Evolutionary conservation across 2,797 vertebrate genomes (phyloP), one percentile per base, ranked within the genome.

Genomic region (Takifugu rubripes): DNA sequence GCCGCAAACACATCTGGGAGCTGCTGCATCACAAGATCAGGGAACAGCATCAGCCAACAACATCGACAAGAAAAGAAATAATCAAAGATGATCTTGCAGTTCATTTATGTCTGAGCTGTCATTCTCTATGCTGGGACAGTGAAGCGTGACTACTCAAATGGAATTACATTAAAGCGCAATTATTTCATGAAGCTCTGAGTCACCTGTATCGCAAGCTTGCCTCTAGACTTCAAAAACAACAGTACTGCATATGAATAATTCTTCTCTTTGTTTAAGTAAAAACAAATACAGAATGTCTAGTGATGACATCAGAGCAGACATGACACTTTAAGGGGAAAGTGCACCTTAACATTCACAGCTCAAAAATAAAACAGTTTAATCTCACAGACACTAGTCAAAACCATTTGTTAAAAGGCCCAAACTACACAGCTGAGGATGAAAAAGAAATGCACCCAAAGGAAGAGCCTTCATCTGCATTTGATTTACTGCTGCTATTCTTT

Each of bases 241-340:
- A 52, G 43, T 14, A 14, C 45, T 25, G 27, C 0, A 36, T n/a
- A 33, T 10, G 9, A 40, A 40, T 12, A 3, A 40, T 14, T 40
- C 12, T 12, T 40, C 4, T 40, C 36, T 12, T 40, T 40, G 36
- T 12, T 40, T 8, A 9, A 44, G 24, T 1, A 26, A 42, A 27
- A 9, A 3, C 17, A 29, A 27, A 3, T 59, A 46, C 8, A 10
- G 43, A 29, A 15, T 64, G 5, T 17, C 31, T 58, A 17, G 12
- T 50, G 56, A 42, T 58, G 82, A 57, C 53, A 54, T 60, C 11
- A 59, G 7, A 52, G 44, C 56, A 9, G 5, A 46, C 45, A 54
- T 33, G 36, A 52, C 9, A 27, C 5, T 36, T 50, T 1, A 33
- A 17, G 16, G 48, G 42, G 9, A 47, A 63, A 69, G 6, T 62